These are phyloP conservation scores for Molossus alvarezi DNA, from an alignment of 2,797 vertebrate genomes.

Conservation along the genomic window DNA sequence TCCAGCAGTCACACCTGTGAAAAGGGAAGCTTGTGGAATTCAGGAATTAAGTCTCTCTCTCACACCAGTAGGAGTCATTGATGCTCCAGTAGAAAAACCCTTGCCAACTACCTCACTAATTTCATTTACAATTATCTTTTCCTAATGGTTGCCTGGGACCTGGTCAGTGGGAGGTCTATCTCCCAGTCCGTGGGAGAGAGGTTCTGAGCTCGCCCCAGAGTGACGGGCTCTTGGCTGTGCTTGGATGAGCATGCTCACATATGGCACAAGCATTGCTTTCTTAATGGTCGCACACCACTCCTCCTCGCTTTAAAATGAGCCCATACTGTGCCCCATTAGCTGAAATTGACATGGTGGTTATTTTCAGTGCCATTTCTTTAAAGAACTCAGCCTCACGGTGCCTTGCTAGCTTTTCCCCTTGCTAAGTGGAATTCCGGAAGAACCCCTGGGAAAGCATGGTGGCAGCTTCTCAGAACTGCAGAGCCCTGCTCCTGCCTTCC, in stretches of 20 bases:
- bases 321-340: slow-evolving; percentile 82
- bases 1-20: slow-evolving; percentile 37
- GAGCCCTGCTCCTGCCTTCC: slow-evolving; percentile 28
- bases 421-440: slow-evolving; percentile 68
- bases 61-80: not conserved
- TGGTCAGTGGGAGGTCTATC: slow-evolving; percentile 32
- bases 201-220: not conserved
- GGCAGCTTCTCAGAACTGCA: slow-evolving; percentile 64
- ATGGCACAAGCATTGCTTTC: slow-evolving; percentile 44
- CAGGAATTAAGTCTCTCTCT: slow-evolving; percentile 11
- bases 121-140: slow-evolving; percentile 69
- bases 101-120: slow-evolving; percentile 16
- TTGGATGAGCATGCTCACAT: slow-evolving; percentile 60
- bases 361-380: slow-evolving; percentile 81
- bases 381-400: slow-evolving; percentile 67
- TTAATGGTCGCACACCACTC: slow-evolving; percentile 65
- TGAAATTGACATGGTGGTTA: slow-evolving; percentile 82
- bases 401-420: not conserved
- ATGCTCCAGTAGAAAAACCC: not conserved
- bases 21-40: slow-evolving; percentile 33
- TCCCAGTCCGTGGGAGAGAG: slow-evolving; percentile 24
- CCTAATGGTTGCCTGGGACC: slow-evolving; percentile 35
- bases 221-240: slow-evolving; percentile 34
- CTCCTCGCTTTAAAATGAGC: slow-evolving; percentile 76
- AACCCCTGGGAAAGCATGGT: slow-evolving; percentile 74